Evolutionary conservation across 2,113 vertebrate species (phyloP).

Genomic region (Neotragus moschatus): DNA sequence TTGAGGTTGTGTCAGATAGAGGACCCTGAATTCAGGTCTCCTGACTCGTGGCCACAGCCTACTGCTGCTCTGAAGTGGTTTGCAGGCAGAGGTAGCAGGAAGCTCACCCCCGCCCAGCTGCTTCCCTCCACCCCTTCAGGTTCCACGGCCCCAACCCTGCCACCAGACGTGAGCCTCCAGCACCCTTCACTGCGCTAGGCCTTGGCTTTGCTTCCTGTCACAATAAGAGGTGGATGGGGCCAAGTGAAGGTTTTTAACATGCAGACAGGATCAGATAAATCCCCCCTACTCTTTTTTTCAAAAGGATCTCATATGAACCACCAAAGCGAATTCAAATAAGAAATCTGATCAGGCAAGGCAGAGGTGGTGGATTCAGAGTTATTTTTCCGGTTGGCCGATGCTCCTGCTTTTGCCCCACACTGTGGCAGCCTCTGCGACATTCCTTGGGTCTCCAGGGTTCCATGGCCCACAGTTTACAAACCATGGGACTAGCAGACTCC

Average conservation of each 20-base stretch:
- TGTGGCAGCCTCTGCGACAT: not conserved
- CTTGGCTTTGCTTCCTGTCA: not conserved
- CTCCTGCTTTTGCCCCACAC: not conserved
- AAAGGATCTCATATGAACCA: not conserved
- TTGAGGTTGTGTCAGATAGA: not conserved
- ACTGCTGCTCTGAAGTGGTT: not conserved
- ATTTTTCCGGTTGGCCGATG: not conserved
- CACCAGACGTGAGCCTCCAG: not conserved
- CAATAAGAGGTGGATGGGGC: not conserved
- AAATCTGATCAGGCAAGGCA: not conserved
- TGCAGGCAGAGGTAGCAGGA: not conserved
- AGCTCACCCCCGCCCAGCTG: not conserved
- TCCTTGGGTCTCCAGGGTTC: not conserved
- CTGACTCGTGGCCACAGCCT: not conserved
- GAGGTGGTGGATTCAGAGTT: not conserved
- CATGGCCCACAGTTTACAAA: not conserved
- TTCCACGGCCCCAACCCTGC: not conserved
- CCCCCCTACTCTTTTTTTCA: no score
- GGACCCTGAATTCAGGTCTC: not conserved
- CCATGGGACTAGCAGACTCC: not conserved
- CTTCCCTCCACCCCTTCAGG: not conserved
- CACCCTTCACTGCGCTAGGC: not conserved
- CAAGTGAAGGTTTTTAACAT: not conserved
- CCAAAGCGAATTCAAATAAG: not conserved
- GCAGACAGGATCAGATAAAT: not conserved